A percentile compares a stretch with the other conserved stretches of the same genome.
phyloP scores from a whole-genome alignment of 2,797 vertebrate species.

The Novumbra hubbsi region DNA sequence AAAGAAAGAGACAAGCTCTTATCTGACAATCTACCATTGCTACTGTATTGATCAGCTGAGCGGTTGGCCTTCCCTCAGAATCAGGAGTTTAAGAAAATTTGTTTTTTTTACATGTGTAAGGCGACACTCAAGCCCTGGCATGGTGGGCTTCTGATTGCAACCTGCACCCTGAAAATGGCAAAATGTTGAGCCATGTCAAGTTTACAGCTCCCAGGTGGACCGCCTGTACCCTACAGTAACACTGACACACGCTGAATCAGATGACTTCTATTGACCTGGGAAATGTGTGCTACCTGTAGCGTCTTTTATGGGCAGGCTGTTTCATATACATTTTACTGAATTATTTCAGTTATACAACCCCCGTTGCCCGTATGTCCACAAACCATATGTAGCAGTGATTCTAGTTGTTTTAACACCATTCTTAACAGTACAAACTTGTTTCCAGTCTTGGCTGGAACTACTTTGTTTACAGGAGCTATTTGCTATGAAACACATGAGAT shows the following conservation, averaged over 20 bases:
- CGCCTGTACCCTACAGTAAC: slow-evolving; percentile 11
- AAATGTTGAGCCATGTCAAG: slow-evolving; percentile 38
- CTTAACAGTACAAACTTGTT: neutral
- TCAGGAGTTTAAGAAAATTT: slow-evolving; percentile 30
- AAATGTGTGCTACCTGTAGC: slow-evolving; percentile 4
- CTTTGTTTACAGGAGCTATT: neutral
- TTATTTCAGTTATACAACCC: neutral
- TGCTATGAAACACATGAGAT: neutral
- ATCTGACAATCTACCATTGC: neutral
- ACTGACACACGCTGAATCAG: slow-evolving; percentile 13
- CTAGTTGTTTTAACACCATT: neutral
- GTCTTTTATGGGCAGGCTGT: slow-evolving; percentile 26
- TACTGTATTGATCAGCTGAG: slow-evolving; percentile 11
- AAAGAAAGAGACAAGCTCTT: neutral
- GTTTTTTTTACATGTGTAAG: slow-evolving; percentile 26
- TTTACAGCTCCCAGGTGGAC: slow-evolving; percentile 4
- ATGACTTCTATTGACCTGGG: neutral
- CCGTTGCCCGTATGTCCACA: neutral
- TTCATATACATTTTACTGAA: neutral
- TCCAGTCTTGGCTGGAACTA: neutral
- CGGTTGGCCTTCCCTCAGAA: slow-evolving; percentile 17
- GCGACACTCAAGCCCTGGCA: slow-evolving; percentile 29
- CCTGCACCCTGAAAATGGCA: slow-evolving; percentile 29
- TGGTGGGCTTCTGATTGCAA: slow-evolving; percentile 6
- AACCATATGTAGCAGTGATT: neutral